phyloP scores from a whole-genome alignment of 1,140 invertebrate genomes.

The Mamestra configurata region DNA sequence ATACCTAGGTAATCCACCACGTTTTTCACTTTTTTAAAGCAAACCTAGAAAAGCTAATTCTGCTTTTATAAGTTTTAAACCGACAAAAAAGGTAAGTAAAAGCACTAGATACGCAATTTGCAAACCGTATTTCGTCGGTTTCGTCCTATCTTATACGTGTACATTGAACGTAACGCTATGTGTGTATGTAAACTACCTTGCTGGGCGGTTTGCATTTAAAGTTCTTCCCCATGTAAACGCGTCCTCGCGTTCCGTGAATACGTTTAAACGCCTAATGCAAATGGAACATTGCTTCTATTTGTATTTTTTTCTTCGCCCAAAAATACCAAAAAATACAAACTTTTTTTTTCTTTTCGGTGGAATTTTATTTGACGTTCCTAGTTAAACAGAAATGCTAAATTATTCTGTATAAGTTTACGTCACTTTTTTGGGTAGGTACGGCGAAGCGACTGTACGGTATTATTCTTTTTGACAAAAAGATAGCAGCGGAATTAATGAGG shows the following conservation, averaged over 20 bases:
- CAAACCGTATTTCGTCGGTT: neutral
- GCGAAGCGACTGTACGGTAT: too few relatives aligned
- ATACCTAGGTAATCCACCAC: too few relatives aligned
- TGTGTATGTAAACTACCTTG: slow-evolving; percentile 23
- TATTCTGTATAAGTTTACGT: neutral
- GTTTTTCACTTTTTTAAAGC: too few relatives aligned
- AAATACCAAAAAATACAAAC: neutral
- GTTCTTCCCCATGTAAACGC: neutral
- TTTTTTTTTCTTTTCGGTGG: neutral
- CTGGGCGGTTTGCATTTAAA: slow-evolving; percentile 20
- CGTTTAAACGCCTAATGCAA: slow-evolving; percentile 30
- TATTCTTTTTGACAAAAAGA: too few relatives aligned
- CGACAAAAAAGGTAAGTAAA: too few relatives aligned
- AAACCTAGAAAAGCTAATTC: too few relatives aligned
- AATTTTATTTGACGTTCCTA: neutral
- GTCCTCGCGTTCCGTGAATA: neutral
- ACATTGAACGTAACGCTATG: neutral
- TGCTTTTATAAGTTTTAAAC: too few relatives aligned
- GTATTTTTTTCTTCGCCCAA: neutral
- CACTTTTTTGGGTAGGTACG: too few relatives aligned
- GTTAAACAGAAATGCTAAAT: neutral
- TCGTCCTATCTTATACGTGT: neutral
- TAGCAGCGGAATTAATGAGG: too few relatives aligned
- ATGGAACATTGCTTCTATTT: neutral
- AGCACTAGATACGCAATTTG: neutral